Evolutionary conservation across 2,888 invertebrate species (phyloP).

Genomic region (Caenorhabditis auriculariae): DNA sequence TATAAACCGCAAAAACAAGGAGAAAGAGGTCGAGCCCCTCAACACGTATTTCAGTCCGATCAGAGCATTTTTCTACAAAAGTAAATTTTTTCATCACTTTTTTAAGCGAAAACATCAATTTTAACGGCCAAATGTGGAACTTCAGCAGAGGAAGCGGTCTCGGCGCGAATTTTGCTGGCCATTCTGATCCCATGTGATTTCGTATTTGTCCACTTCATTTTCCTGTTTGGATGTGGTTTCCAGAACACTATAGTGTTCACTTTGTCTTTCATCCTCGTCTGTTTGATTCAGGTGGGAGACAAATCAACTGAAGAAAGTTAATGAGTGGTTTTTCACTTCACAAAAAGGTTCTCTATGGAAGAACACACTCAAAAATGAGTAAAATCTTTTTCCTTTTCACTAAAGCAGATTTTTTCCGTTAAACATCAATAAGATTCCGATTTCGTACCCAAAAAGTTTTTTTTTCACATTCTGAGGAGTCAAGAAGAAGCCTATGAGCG

Average conservation of each 20-base stretch:
- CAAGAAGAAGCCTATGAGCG: too few relatives aligned
- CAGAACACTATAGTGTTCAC: constrained; percentile 34
- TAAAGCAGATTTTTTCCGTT: too few relatives aligned
- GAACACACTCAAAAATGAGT: too few relatives aligned
- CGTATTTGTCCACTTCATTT: constrained; percentile 48
- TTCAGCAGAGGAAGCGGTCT: too few relatives aligned
- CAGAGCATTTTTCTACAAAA: constrained; percentile 27
- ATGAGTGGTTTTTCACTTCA: neutral
- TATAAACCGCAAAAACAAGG: constrained; percentile 34
- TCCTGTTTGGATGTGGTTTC: constrained; percentile 35
- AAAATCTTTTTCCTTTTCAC: too few relatives aligned
- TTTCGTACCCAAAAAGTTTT: too few relatives aligned
- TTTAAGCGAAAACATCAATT: constrained; percentile 53
- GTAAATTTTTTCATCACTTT: constrained; percentile 9
- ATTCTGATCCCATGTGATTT: constrained; percentile 50
- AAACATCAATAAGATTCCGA: too few relatives aligned
- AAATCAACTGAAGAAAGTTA: too few relatives aligned
- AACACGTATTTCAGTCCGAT: constrained; percentile 26
- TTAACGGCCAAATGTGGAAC: too few relatives aligned
- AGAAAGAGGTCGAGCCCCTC: constrained; percentile 15
- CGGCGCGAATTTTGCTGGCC: constrained; percentile 42
- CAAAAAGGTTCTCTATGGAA: neutral
- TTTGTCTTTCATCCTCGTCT: constrained; percentile 27
- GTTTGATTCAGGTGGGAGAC: constrained; percentile 34
- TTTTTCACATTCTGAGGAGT: too few relatives aligned